Base-by-base conservation (phyloP, 92 coral and sea anemone species). In the Zoanthus solanderi region DNA sequence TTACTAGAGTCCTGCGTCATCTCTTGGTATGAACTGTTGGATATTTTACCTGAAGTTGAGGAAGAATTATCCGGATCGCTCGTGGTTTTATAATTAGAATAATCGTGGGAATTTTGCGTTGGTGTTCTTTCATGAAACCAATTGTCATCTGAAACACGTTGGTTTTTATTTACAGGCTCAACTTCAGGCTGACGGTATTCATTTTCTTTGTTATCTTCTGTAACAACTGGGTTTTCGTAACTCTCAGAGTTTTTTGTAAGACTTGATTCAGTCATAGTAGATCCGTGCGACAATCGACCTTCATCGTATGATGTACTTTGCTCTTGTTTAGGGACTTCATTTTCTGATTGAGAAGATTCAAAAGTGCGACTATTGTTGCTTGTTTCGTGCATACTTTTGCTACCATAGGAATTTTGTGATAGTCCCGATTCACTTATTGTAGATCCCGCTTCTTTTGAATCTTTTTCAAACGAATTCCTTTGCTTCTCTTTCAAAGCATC, bases 171-270 rank as follows among this genome's bases (percentile, higher is more conserved):
- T 77, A 45, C 7, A 9, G 82, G 31, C 8, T 31, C 68, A 3
- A 50, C 65, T 28, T 76, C 80, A n/a, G 82, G 82, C 18, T 53
- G 23, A 11, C 46, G 82, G 15, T 77, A 77, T 12, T 77, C 63
- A 32, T 53, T 52, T n/a, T 53, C 48, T 9, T 46, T 56, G 31
- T n/a, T n/a, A n/a, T 63, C 69, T 63, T 63, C 30, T 17, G 31
- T 7, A 63, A 63, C 10, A 17, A 23, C 69, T 63, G 23, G 10
- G 6, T n/a, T n/a, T 63, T 63, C 17, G 30, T 63, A 6, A 63
- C 29, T 63, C 6, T 63, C 9, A 63, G 9, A 9, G 9, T 9
- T 18, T 63, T 63, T 23, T 28, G 69, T 23, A 1, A 23, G 29
- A 63, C 9, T n/a, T 63, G 69, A n/a, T 63, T 63, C 69, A 63